Evolutionary conservation across 2,113 vertebrate genomes (phyloP).

Genomic region (Phainopepla nitens): DNA sequence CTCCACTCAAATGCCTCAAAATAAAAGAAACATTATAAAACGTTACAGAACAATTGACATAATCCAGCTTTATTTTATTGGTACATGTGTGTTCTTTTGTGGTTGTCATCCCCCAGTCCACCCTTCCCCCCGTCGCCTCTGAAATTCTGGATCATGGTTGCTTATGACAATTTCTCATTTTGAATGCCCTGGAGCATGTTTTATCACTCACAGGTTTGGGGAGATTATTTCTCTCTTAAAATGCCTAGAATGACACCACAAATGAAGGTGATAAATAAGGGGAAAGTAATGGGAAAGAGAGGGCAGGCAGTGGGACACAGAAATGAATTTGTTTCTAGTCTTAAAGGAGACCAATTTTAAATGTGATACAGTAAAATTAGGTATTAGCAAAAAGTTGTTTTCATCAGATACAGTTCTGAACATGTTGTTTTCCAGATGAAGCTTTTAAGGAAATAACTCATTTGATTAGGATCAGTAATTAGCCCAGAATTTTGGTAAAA

Average conservation of each 20-base stretch:
- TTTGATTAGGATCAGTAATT: background rate
- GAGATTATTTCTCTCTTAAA: background rate
- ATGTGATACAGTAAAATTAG: background rate
- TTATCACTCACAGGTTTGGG: background rate
- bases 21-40: background rate
- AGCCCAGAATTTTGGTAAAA: background rate
- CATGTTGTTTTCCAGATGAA: background rate
- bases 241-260: background rate
- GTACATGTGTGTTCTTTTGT: background rate
- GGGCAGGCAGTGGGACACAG: background rate
- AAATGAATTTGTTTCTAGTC: background rate
- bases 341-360: background rate
- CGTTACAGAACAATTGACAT: background rate
- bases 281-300: background rate
- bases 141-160: background rate
- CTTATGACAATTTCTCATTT: background rate
- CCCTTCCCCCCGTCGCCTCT: accelerated
- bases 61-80: background rate
- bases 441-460: background rate
- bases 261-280: background rate
- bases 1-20: background rate
- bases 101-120: background rate
- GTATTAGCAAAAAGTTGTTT: background rate
- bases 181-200: background rate
- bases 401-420: background rate